Evolutionary conservation across 2,797 vertebrate genomes (phyloP).

Genomic region (Gadopsis marmoratus): DNA sequence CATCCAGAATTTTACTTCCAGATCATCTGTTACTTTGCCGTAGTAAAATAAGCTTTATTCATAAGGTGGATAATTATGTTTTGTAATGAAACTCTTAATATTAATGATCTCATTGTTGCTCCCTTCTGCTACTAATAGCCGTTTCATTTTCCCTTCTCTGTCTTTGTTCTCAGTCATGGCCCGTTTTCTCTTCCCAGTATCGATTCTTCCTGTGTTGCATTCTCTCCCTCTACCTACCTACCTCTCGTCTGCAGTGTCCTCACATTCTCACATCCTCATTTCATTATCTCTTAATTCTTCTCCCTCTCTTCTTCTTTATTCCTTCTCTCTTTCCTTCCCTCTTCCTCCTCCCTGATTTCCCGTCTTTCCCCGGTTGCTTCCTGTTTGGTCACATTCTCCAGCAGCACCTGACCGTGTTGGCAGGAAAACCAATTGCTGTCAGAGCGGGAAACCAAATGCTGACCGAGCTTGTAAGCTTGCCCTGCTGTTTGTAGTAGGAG

Average conservation of each 20-base stretch:
- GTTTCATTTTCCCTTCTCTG: slow-evolving; percentile 14
- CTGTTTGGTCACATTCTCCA: slow-evolving; percentile 80
- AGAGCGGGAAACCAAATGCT: slow-evolving; percentile 64
- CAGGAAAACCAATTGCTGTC: slow-evolving; percentile 75
- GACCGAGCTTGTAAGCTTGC: slow-evolving; percentile 31
- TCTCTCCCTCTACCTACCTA: not conserved
- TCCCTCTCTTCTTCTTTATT: not conserved
- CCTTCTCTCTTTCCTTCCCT: not conserved
- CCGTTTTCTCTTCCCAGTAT: slow-evolving; percentile 12
- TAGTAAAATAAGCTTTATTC: not conserved
- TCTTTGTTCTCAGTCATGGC: slow-evolving; percentile 7
- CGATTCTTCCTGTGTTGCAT: not conserved
- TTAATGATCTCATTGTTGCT: not conserved
- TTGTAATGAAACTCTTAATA: not conserved
- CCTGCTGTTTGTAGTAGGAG: not conserved
- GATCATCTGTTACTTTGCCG: not conserved
- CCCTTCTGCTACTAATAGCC: not conserved
- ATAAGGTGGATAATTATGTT: not conserved
- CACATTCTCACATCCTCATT: slow-evolving; percentile 49
- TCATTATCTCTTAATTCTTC: slow-evolving; percentile 46
- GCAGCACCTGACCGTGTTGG: slow-evolving; percentile 70
- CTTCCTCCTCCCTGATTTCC: slow-evolving; percentile 25
- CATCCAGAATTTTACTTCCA: not conserved
- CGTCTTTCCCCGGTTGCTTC: slow-evolving; percentile 63
- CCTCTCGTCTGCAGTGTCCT: slow-evolving; percentile 5